These are phyloP conservation scores for Diuraphis noxia DNA, from an alignment of 1,140 invertebrate genomes.

Conservation along the genomic window DNA sequence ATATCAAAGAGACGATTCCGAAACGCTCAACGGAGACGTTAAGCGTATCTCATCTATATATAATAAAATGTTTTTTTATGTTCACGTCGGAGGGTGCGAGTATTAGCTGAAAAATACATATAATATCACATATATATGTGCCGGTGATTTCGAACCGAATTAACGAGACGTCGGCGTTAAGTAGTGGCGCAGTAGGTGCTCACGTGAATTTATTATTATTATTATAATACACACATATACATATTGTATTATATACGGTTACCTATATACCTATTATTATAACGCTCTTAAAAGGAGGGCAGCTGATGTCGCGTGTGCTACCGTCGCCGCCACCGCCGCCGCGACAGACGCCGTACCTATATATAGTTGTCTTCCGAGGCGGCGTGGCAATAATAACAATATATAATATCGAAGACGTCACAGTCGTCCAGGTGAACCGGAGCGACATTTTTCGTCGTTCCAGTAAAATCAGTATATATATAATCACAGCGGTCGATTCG, in stretches of 20 bases:
- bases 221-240: background rate
- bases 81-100: background rate
- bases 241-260: background rate
- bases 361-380: background rate
- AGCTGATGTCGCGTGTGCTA: constrained; percentile 19
- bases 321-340: background rate
- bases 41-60: no score
- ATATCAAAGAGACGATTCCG: no score
- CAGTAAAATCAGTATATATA: background rate
- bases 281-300: background rate
- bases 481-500: constrained; percentile 13
- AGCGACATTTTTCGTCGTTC: background rate
- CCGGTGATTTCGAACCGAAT: background rate
- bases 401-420: background rate
- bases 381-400: background rate
- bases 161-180: background rate
- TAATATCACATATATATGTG: background rate
- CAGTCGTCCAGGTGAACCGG: constrained; percentile 3
- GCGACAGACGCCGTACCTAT: background rate
- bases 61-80: background rate
- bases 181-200: background rate
- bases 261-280: background rate
- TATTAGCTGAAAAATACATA: background rate
- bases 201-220: no score
- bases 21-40: no score